A percentile compares a stretch with the other conserved stretches of the same genome.
These are phyloP conservation scores for Diadophis punctatus DNA, from an alignment of 2,113 vertebrate species.

Conservation along the genomic window DNA sequence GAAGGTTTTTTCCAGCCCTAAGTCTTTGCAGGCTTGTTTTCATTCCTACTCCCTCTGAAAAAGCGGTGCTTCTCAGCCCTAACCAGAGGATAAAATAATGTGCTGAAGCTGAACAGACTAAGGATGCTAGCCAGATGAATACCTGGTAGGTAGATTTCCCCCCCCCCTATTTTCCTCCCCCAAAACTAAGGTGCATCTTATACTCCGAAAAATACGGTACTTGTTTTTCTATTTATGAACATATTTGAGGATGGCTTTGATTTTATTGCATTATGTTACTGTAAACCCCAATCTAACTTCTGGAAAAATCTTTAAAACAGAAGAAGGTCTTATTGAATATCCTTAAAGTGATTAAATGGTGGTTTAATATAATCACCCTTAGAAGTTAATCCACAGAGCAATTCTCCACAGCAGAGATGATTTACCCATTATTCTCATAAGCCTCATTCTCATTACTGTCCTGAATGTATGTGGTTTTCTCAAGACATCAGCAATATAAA, in stretches of 20 bases:
- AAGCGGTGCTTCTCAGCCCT: too few relatives aligned
- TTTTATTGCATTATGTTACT: neutral
- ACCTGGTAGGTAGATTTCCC: too few relatives aligned
- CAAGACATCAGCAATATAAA: neutral
- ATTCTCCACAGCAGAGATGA: slow-evolving; percentile 12
- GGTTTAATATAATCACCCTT: slow-evolving; percentile 27
- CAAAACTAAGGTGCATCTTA: too few relatives aligned
- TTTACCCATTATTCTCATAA: slow-evolving; percentile 7
- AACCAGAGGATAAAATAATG: too few relatives aligned
- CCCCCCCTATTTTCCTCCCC: too few relatives aligned
- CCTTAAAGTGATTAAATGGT: slow-evolving; percentile 27
- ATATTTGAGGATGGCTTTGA: neutral
- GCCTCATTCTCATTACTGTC: neutral
- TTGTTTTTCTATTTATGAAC: neutral
- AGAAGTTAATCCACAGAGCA: slow-evolving; percentile 18
- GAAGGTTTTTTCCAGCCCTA: too few relatives aligned
- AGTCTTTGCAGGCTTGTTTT: too few relatives aligned
- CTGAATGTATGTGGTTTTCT: slow-evolving; percentile 8
- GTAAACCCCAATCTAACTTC: slow-evolving; percentile 2
- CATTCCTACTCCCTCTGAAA: too few relatives aligned
- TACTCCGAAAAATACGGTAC: too few relatives aligned
- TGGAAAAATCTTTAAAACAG: slow-evolving; percentile 6
- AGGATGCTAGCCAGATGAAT: too few relatives aligned
- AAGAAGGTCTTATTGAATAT: slow-evolving; percentile 16
- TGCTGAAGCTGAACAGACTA: too few relatives aligned